Evolutionary conservation across 2,797 vertebrate genomes (phyloP).

Genomic region (Danio jaintianensis): DNA sequence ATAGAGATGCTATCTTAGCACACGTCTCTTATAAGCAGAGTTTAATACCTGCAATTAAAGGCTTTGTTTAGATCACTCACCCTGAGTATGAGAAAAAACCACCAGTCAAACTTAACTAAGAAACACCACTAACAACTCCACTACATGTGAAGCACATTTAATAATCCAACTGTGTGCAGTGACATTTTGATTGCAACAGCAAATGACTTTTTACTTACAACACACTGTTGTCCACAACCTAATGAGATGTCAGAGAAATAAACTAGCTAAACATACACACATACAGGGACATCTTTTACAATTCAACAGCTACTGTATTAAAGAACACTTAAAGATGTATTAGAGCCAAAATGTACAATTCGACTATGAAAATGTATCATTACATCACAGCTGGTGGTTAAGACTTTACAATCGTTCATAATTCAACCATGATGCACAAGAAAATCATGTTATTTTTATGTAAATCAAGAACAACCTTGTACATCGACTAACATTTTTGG

Average conservation of each 20-base stretch:
- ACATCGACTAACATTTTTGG: neutral
- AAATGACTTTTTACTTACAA: conserved; percentile 54
- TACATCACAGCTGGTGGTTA: neutral
- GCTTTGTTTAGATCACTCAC: neutral
- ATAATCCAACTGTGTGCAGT: neutral
- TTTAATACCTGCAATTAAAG: neutral
- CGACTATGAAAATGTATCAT: neutral
- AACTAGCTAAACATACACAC: neutral
- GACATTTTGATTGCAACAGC: neutral
- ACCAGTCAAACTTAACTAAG: neutral
- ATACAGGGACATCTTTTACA: neutral
- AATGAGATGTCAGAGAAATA: conserved; percentile 7
- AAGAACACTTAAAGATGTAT: neutral
- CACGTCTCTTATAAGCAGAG: neutral
- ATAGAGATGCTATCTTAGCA: neutral
- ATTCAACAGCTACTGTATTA: neutral
- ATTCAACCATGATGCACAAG: neutral
- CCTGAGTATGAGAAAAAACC: neutral
- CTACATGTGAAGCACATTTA: neutral
- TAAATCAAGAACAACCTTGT: neutral
- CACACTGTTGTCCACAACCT: conserved; percentile 56
- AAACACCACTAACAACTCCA: neutral
- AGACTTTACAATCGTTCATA: neutral
- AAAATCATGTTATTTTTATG: neutral
- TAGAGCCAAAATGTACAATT: neutral